Conservation (phyloP, 2,888 invertebrate genomes). For the Aquatica leii region DNA sequence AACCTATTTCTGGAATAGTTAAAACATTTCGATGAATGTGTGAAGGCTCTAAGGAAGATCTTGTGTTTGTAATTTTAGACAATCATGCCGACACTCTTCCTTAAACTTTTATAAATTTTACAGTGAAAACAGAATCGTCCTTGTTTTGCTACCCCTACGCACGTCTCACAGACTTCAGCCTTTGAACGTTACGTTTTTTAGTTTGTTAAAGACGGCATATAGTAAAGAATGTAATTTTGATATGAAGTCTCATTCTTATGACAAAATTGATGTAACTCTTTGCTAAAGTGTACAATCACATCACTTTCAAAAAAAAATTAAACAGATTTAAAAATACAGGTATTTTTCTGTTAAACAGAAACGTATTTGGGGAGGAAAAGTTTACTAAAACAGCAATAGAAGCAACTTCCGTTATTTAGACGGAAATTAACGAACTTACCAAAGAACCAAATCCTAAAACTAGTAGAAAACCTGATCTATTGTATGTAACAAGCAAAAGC, state of each 20-base stretch:
- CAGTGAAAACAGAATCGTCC: not conserved
- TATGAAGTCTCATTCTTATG: not conserved
- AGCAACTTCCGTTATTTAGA: slow-evolving; percentile 2
- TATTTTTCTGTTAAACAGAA: not conserved
- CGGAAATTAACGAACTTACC: not conserved
- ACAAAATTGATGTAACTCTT: not conserved
- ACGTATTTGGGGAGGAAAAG: slow-evolving; percentile 4
- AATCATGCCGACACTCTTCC: not conserved
- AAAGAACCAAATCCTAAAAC: not conserved
- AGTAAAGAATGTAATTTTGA: no score
- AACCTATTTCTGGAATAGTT: not conserved
- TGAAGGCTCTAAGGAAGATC: no score
- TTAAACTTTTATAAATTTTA: not conserved
- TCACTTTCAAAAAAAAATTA: not conserved
- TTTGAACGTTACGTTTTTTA: not conserved
- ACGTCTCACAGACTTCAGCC: not conserved
- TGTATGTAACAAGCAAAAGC: not conserved
- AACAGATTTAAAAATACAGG: slow-evolving; percentile 1
- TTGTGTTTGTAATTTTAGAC: not conserved
- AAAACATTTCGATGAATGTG: not conserved
- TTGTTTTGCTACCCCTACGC: not conserved
- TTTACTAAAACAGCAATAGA: not conserved
- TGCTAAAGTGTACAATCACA: not conserved
- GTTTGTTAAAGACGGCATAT: not conserved
- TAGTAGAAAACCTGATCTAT: not conserved